Conservation (phyloP, 2,888 invertebrate genomes). For the Eristalinus sepulchralis region DNA sequence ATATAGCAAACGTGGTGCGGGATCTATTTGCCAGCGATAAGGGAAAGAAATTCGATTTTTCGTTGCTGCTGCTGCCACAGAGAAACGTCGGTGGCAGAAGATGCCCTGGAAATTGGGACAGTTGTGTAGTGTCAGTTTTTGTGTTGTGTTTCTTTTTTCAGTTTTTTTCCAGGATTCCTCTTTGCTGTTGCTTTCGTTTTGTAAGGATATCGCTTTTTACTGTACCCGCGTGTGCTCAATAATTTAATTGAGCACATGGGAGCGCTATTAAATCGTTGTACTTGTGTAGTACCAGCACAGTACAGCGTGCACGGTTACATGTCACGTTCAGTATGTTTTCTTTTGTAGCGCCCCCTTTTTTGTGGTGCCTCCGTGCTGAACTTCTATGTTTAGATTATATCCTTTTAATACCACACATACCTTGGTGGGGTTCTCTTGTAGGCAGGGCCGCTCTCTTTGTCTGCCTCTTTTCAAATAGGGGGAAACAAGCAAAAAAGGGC, state of each 20-base stretch:
- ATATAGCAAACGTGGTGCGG: background rate
- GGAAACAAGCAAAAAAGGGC: background rate
- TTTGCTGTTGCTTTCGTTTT: background rate
- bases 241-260: slow-evolving; percentile 63
- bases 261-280: slow-evolving; percentile 48
- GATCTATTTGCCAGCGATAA: slow-evolving; percentile 3
- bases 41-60: background rate
- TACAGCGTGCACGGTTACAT: slow-evolving; percentile 7
- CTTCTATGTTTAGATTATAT: slow-evolving; percentile 36
- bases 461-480: background rate
- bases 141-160: background rate
- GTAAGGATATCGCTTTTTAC: slow-evolving; percentile 3
- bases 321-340: slow-evolving; percentile 54
- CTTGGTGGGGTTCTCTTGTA: background rate
- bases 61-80: background rate
- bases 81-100: slow-evolving; percentile 10
- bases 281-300: background rate
- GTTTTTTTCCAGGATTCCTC: too few relatives aligned
- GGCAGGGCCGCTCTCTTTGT: background rate
- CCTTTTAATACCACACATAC: slow-evolving; percentile 18
- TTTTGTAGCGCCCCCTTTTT: background rate
- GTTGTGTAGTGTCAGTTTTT: background rate
- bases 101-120: slow-evolving; percentile 37
- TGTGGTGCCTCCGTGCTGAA: background rate
- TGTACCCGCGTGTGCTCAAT: slow-evolving; percentile 47